Evolutionary conservation across 2,797 vertebrate genomes (phyloP).

Genomic region (Gastrophryne carolinensis): DNA sequence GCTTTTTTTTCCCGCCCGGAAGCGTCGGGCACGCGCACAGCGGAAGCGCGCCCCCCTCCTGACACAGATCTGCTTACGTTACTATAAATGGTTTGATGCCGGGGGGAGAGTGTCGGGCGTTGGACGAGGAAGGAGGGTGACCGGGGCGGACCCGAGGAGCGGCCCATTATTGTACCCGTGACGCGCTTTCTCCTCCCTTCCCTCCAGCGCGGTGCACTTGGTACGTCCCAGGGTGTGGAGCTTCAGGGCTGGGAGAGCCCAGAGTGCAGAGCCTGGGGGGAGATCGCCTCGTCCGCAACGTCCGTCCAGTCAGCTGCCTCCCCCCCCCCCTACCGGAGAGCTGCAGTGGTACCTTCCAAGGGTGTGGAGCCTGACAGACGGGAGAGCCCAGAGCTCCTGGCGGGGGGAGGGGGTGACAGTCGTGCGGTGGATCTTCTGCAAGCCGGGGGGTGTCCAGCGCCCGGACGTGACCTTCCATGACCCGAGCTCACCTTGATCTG

Average conservation of each 20-base stretch:
- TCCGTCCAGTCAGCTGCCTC: not conserved
- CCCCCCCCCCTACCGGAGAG: not conserved
- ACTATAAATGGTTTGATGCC: conserved; percentile 48
- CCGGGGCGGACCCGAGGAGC: conserved; percentile 8
- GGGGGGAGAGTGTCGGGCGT: conserved; percentile 11
- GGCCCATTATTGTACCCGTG: conserved; percentile 2
- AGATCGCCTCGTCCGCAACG: not conserved
- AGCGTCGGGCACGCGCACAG: conserved; percentile 19
- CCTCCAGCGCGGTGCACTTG: conserved; percentile 11
- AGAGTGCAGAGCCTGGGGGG: conserved; percentile 33
- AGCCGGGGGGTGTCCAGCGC: not conserved
- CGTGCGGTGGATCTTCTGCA: not conserved
- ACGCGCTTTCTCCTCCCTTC: not conserved
- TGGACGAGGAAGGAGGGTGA: not conserved
- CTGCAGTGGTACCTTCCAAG: conserved; percentile 14
- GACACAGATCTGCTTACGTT: conserved; percentile 33
- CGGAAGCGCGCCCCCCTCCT: conserved; percentile 27
- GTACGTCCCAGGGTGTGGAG: conserved; percentile 50
- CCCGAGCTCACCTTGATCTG: conserved; percentile 13
- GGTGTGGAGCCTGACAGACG: conserved; percentile 26
- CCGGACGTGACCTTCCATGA: conserved; percentile 49
- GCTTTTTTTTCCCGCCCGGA: conserved; percentile 45
- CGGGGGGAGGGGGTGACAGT: not conserved
- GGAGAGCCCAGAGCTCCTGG: conserved; percentile 7
- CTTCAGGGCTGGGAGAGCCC: conserved; percentile 29